phyloP scores from a whole-genome alignment of 2,888 invertebrate species.

The Nasonovia ribisnigri region DNA sequence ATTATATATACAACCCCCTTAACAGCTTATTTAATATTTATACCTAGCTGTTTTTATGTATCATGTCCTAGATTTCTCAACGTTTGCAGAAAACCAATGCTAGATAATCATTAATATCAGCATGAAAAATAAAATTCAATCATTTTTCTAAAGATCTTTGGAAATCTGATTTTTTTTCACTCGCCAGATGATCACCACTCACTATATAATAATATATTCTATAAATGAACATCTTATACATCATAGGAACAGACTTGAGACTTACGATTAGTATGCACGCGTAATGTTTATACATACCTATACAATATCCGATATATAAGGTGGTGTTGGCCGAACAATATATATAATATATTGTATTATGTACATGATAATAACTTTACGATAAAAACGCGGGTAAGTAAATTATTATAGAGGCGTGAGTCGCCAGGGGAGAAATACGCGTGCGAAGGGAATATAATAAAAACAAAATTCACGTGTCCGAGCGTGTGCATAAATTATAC shows the following conservation, averaged over 20 bases:
- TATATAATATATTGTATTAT: neutral
- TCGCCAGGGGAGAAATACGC: neutral
- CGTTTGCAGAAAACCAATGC: neutral
- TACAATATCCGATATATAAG: neutral
- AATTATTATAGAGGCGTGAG: neutral
- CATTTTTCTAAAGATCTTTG: neutral
- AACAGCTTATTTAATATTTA: too few relatives aligned
- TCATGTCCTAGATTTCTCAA: neutral
- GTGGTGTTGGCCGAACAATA: neutral
- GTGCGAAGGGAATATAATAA: constrained; percentile 2
- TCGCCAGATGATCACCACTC: neutral
- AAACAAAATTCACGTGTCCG: neutral
- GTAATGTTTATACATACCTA: neutral
- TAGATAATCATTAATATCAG: neutral
- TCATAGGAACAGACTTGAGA: neutral
- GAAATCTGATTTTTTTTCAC: neutral
- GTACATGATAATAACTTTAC: neutral
- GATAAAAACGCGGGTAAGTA: neutral
- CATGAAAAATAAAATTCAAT: neutral
- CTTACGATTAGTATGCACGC: neutral
- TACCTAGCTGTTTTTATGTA: neutral
- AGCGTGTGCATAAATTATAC: neutral
- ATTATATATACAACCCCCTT: too few relatives aligned
- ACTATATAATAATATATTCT: neutral
- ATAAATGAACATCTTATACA: neutral